A percentile compares a stretch with the other conserved stretches of the same genome.
These are phyloP conservation scores for Chirona hameri DNA, from an alignment of 2,888 invertebrate species.

Conservation along the genomic window DNA sequence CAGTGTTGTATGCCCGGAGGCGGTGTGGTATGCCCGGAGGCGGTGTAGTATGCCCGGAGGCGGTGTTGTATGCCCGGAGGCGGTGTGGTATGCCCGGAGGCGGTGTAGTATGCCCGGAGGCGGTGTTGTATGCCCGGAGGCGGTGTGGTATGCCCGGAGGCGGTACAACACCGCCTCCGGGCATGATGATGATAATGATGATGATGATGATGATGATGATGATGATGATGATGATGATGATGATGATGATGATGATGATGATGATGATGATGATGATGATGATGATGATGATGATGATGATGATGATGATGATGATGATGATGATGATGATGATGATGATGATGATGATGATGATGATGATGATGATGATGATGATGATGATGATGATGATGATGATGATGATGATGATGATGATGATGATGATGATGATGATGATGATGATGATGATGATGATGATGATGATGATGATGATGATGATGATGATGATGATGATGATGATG, in stretches of 20 bases:
- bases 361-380: conserved; percentile 11
- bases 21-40: no score
- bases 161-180: no score
- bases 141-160: no score
- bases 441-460: conserved; percentile 7
- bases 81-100: no score
- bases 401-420: conserved; percentile 11
- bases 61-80: no score
- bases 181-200: conserved; percentile 1
- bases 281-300: conserved; percentile 11
- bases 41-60: no score
- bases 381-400: conserved; percentile 7
- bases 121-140: no score
- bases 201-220: conserved; percentile 7
- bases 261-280: conserved; percentile 7
- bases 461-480: conserved; percentile 11
- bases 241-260: conserved; percentile 11
- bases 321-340: conserved; percentile 7
- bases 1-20: no score
- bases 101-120: no score
- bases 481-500: conserved; percentile 11
- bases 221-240: conserved; percentile 11
- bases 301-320: conserved; percentile 11
- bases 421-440: conserved; percentile 11
- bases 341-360: conserved; percentile 11